Conservation (phyloP, 92 coral and sea anemone genomes). For the Umimayanthus kanabou region DNA sequence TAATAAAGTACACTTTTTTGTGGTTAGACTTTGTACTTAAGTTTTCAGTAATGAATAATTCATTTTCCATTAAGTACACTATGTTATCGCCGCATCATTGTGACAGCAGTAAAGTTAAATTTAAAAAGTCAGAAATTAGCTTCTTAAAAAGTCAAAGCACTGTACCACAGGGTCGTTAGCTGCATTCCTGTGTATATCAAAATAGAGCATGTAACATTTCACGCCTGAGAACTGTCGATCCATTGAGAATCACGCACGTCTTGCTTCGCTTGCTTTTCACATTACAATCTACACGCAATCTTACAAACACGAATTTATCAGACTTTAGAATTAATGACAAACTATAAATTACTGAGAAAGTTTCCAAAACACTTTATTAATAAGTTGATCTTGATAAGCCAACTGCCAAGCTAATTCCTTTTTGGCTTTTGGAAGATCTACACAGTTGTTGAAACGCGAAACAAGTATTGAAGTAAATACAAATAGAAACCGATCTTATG, state of each 20-base stretch:
- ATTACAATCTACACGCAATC: constrained; percentile 19
- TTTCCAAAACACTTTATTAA: constrained; percentile 5
- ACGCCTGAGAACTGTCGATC: background rate
- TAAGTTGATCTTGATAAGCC: constrained; percentile 4
- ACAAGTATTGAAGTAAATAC: constrained; percentile 24
- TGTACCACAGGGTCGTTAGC: background rate
- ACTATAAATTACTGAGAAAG: background rate
- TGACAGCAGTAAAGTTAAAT: background rate
- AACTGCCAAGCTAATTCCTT: background rate
- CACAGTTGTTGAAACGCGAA: constrained; percentile 21
- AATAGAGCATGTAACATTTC: background rate
- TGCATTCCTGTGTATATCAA: no score
- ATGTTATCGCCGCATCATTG: constrained; percentile 18
- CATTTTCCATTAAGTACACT: constrained; percentile 12
- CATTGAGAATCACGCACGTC: constrained; percentile 20
- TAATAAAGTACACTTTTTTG: background rate
- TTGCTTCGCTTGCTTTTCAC: constrained; percentile 7
- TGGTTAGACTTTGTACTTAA: constrained; percentile 41
- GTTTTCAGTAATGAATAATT: constrained; percentile 24
- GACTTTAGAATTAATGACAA: constrained; percentile 5
- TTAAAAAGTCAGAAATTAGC: background rate
- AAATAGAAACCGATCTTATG: constrained; percentile 3
- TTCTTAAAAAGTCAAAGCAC: background rate
- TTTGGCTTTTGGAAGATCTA: background rate
- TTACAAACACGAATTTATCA: background rate